These are phyloP conservation scores for Tinamus major DNA, from an alignment of 2,797 vertebrate species.

Conservation along the genomic window DNA sequence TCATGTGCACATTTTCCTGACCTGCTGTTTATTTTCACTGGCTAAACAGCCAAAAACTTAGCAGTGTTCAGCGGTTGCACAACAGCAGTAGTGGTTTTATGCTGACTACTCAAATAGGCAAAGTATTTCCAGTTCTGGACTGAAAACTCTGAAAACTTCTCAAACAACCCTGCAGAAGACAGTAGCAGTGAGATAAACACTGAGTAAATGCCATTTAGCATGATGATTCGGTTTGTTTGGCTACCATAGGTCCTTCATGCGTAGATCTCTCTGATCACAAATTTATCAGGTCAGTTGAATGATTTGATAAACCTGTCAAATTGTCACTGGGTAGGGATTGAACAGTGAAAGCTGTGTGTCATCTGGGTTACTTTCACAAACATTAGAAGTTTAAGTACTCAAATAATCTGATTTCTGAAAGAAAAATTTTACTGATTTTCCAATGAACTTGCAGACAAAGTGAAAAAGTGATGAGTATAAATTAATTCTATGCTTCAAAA, in stretches of 20 bases:
- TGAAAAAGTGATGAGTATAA: background rate
- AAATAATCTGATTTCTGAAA: background rate
- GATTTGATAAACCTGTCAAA: background rate
- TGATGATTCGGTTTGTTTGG: background rate
- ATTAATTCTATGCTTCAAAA: constrained; percentile 15
- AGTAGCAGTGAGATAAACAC: background rate
- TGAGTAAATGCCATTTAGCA: background rate
- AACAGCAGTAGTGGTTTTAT: background rate
- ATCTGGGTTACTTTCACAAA: constrained; percentile 16
- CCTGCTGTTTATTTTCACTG: background rate
- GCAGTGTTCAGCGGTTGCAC: background rate
- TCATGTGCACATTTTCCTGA: background rate
- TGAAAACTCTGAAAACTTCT: background rate
- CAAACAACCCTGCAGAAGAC: background rate
- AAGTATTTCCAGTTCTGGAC: background rate
- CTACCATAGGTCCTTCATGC: background rate
- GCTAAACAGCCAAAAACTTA: background rate
- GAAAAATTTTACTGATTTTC: background rate
- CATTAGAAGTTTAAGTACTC: background rate
- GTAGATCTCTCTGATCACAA: background rate
- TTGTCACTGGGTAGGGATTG: background rate
- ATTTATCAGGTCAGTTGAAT: background rate
- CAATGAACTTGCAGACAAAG: background rate
- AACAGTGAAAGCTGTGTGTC: background rate
- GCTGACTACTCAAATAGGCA: background rate